Evolutionary conservation across 2,888 invertebrate species (phyloP), one percentile per base, ranked within the genome.

Genomic region (Mermis nigrescens): DNA sequence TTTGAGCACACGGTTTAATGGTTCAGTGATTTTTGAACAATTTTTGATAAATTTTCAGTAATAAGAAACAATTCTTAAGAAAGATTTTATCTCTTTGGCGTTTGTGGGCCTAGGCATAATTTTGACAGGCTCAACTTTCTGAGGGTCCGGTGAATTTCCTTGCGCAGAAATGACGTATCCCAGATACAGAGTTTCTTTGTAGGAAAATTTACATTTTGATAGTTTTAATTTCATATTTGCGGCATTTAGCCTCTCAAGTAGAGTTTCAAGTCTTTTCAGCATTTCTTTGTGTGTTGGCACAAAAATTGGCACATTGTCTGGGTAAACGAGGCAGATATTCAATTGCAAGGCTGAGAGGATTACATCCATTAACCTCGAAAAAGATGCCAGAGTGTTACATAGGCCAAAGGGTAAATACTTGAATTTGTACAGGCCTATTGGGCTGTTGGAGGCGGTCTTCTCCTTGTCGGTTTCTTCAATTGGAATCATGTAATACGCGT

Each of bases 341-440:
- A 61, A 64, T n/a, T 63, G 61, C 3, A 64, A 54, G 1, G 59
- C 60, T 2, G 55, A 45, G 12, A 67, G 54, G 1, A 63, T 51
- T 29, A 45, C 57, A 26, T 67, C 63, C 64, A 68, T 67, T n/a
- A 62, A 58, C 7, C 65, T 59, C 52, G 64, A 62, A 54, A 65
- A 68, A n/a, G n/a, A n/a, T n/a, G n/a, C n/a, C n/a, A n/a, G n/a
- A n/a, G 65, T 64, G 55, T 65, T 65, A 24, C 15, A 19, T 22
- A 48, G 51, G 12, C 51, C 51, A 48, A 48, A 48, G 24, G 51
- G 51, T 22, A 48, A 24, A 7, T 22, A 15, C n/a, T 60, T 63
- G 46, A 65, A 69, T 57, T 69, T 61, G 52, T 63, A 68, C 1
- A 64, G 60, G 0, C 65, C 64, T n/a, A 59, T 22, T 1, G 60